Conservation (phyloP, 2,113 vertebrate species). For the Microcebus tavaratra region DNA sequence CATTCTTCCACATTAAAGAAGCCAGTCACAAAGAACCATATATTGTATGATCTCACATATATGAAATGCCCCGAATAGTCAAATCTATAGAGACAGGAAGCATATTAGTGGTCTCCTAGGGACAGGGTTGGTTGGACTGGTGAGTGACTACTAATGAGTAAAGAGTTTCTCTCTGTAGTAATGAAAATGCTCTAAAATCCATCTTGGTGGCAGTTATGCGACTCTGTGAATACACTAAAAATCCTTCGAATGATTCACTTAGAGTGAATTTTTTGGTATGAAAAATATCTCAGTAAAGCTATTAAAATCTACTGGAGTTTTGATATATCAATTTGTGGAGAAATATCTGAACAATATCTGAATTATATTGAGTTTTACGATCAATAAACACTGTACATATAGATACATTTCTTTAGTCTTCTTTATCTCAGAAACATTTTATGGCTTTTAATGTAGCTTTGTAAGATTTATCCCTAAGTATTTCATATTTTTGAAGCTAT, state of each 20-base stretch:
- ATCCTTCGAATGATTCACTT: not conserved
- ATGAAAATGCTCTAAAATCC: not conserved
- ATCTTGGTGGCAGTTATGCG: not conserved
- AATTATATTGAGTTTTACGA: not conserved
- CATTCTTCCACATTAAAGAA: not conserved
- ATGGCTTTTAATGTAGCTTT: not conserved
- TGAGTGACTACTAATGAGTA: not conserved
- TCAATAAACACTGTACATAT: not conserved
- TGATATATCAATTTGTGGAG: not conserved
- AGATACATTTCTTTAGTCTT: not conserved
- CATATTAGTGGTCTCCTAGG: not conserved
- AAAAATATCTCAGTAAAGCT: not conserved
- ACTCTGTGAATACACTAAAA: not conserved
- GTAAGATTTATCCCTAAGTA: not conserved
- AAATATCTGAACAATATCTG: not conserved
- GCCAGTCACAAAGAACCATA: not conserved
- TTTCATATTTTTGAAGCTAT: not conserved
- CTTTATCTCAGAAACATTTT: not conserved
- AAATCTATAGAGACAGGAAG: not conserved
- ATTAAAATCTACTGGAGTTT: not conserved
- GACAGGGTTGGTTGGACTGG: not conserved
- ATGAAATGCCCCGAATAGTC: not conserved
- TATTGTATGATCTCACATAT: not conserved
- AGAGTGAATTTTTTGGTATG: not conserved
- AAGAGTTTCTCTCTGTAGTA: not conserved